phyloP scores from a whole-genome alignment of 1,140 invertebrate genomes.

The Drosophila triauraria region DNA sequence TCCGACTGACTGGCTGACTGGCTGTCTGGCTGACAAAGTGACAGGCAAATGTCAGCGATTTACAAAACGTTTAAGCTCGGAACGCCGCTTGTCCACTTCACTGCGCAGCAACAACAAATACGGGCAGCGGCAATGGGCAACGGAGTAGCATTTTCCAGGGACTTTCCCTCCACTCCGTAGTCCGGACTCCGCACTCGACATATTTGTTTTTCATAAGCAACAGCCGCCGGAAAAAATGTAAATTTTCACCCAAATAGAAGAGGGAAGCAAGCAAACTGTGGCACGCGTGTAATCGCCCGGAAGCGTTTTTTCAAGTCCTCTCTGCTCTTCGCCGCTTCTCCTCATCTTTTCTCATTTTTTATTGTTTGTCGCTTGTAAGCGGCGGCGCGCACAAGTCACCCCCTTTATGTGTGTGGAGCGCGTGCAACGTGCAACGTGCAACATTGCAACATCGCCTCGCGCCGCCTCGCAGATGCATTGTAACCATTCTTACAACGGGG shows the following conservation, averaged over 20 bases:
- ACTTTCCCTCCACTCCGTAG: conserved; percentile 18
- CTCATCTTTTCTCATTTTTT: conserved; percentile 13
- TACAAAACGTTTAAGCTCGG: conserved; percentile 74
- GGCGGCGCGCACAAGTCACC: conserved; percentile 26
- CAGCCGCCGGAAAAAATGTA: conserved; percentile 69
- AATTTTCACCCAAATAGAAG: conserved; percentile 77
- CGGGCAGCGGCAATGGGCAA: not conserved
- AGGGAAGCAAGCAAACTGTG: conserved; percentile 16
- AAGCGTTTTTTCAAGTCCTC: conserved; percentile 38
- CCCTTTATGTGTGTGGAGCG: conserved; percentile 22
- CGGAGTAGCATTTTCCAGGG: conserved; percentile 22
- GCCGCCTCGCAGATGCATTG: conserved; percentile 28
- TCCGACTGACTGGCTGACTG: conserved; percentile 51
- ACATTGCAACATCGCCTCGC: conserved; percentile 34
- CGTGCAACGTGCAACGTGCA: conserved; percentile 27
- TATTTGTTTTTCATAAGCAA: conserved; percentile 76
- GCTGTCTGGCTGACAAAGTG: conserved; percentile 65
- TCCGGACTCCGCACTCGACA: conserved; percentile 38
- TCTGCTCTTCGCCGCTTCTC: not conserved
- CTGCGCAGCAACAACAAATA: conserved; percentile 67
- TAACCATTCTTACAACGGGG: conserved; percentile 16
- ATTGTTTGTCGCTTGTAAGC: conserved; percentile 43
- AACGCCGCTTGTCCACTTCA: conserved; percentile 73
- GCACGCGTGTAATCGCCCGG: conserved; percentile 81
- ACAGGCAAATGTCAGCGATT: conserved; percentile 80